A percentile compares a stretch with the other conserved stretches of the same genome.
Conservation (phyloP, 2,888 invertebrate species). For the Lissocephala sabroskyi region DNA sequence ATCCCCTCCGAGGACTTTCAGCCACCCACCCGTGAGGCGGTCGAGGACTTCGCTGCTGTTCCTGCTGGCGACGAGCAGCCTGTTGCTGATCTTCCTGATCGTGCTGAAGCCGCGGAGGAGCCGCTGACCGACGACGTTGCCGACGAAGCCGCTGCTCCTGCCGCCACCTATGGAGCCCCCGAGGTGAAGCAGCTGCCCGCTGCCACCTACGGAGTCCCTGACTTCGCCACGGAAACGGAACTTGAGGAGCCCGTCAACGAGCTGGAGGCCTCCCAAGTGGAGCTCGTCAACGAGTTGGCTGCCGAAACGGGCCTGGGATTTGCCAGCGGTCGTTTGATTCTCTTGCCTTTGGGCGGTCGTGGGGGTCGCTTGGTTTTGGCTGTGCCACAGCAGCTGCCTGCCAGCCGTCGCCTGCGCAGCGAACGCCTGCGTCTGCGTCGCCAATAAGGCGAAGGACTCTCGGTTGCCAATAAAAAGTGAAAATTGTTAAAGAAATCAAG, state of each 20-base stretch:
- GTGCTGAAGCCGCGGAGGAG: conserved; percentile 36
- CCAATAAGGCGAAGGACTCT: too few species aligned
- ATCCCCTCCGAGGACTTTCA: conserved; percentile 63
- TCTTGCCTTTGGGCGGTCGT: conserved; percentile 49
- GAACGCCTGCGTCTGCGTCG: conserved; percentile 54
- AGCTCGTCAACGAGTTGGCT: conserved; percentile 47
- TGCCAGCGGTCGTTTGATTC: conserved; percentile 59
- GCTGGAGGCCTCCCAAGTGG: conserved; percentile 47
- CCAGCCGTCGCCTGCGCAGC: conserved; percentile 29
- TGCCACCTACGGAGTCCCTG: conserved; percentile 54
- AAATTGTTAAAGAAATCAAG: too few species aligned
- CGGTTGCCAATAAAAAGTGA: not conserved
- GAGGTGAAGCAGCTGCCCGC: conserved; percentile 31
- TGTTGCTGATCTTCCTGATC: conserved; percentile 68
- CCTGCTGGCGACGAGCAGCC: conserved; percentile 43
- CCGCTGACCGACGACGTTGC: conserved; percentile 9
- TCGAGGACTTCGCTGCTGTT: conserved; percentile 49
- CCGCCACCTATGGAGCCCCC: conserved; percentile 53
- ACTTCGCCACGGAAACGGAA: conserved; percentile 9
- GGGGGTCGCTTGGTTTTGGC: conserved; percentile 47
- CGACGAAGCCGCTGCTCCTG: conserved; percentile 25
- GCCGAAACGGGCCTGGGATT: conserved; percentile 22
- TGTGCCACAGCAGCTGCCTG: conserved; percentile 32
- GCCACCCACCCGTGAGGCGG: conserved; percentile 56
- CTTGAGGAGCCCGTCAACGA: conserved; percentile 36